phyloP scores from a whole-genome alignment of 2,797 vertebrate genomes.

The Fistularia commersonii region DNA sequence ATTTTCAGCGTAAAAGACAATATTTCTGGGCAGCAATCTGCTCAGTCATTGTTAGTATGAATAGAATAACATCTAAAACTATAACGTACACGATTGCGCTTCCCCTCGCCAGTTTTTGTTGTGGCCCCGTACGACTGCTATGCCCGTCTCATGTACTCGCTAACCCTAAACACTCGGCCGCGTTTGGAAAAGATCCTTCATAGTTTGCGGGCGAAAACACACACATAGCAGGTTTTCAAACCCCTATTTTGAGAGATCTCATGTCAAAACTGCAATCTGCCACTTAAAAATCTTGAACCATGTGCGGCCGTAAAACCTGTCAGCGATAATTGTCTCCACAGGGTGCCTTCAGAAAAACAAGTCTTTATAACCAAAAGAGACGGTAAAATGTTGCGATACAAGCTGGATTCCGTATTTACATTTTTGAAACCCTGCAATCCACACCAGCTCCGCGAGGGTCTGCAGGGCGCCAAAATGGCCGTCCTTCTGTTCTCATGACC shows the following conservation, averaged over 20 bases:
- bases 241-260: conserved; percentile 32
- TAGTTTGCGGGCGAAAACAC: conserved; percentile 32
- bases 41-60: background rate
- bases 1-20: background rate
- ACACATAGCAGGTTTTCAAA: conserved; percentile 28
- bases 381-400: conserved; percentile 17
- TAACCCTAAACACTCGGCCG: conserved; percentile 7
- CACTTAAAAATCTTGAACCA: conserved; percentile 20
- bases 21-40: conserved; percentile 1
- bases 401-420: conserved; percentile 34
- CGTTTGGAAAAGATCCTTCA: conserved; percentile 21
- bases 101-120: conserved; percentile 5
- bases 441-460: conserved; percentile 37
- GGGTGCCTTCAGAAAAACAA: conserved; percentile 21
- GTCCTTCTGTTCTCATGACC: conserved; percentile 63
- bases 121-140: no score
- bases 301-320: conserved; percentile 17
- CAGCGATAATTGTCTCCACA: conserved; percentile 15
- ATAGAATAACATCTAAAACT: conserved; percentile 5
- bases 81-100: conserved; percentile 1
- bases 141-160: conserved; percentile 6
- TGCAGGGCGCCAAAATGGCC: conserved; percentile 55
- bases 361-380: conserved; percentile 12
- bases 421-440: conserved; percentile 33
- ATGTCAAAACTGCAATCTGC: conserved; percentile 37